Base-by-base conservation (phyloP, 1,140 invertebrate species). In the Leucophenga varia region DNA sequence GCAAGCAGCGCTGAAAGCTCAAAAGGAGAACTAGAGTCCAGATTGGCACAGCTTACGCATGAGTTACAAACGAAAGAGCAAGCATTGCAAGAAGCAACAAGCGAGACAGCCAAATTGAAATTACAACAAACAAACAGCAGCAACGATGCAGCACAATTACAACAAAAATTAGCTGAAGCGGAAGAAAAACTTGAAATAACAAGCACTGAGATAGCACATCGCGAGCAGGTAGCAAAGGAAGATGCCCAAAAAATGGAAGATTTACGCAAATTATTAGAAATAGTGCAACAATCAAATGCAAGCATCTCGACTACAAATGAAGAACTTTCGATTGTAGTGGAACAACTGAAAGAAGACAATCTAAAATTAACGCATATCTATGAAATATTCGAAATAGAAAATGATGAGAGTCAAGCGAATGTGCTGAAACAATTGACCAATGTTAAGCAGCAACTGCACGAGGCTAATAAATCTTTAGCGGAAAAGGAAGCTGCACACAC, bases 341-440 rank as follows among this genome's bases (percentile, higher is more conserved):
- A 70, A 17, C 47, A 61, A n/a, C 50, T 72, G 2, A 64, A 72
- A 17, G 55, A 59, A 0, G 69, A 72, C 28, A 72, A 72, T 14
- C 61, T 57, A 34, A 69, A 72, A 25, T 72, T 60, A 2, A 60
- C 67, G 12, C 57, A 72, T 34, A 72, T 72, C n/a, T 72, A 72
- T 16, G 69, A 72, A 55, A 43, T 72, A 1, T 72, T 72, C 19
- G 69, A 72, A 53, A 69, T 72, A 61, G 69, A 72, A 47, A 44
- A 64, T 2, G 69, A 72, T 37, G 60, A 67, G 59, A 72, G 67
- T 39, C 44, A 60, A 0, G 61, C 61, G 40, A 51, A 61, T 6
- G 37, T 72, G 18, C 37, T 63, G 1, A 69, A 72, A 39, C 67
- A 67, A 36, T 35, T 72, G 3, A 54, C 64, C 7, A 49, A 42